Conservation (phyloP, 2,797 vertebrate species). For the Lagorchestes hirsutus region DNA sequence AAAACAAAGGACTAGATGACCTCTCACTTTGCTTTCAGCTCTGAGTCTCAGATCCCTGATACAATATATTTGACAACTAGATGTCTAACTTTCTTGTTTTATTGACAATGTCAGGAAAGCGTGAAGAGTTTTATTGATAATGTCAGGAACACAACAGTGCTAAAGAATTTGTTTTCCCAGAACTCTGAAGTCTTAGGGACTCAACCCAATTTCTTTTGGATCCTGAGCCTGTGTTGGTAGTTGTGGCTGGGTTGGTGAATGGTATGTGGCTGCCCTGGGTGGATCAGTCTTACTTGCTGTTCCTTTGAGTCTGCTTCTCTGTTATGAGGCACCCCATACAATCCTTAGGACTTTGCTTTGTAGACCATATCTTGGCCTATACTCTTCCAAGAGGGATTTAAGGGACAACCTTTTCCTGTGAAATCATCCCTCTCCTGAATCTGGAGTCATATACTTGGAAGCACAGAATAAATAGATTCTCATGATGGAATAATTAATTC, state of each 20-base stretch:
- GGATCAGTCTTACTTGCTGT: not conserved
- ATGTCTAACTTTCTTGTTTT: not conserved
- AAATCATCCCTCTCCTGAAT: constrained; percentile 92
- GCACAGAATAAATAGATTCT: constrained; percentile 96
- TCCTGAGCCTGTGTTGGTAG: not conserved
- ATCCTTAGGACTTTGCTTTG: not conserved
- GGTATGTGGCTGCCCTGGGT: not conserved
- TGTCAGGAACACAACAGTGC: not conserved
- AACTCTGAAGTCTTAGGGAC: not conserved
- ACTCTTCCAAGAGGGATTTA: constrained; percentile 70
- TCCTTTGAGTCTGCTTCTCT: not conserved
- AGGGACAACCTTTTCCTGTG: constrained; percentile 93
- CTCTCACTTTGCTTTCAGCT: not conserved
- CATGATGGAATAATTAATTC: constrained; percentile 91
- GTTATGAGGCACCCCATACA: not conserved
- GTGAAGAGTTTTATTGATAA: not conserved
- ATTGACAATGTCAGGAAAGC: too few relatives aligned
- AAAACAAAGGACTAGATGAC: not conserved
- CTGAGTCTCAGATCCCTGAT: not conserved
- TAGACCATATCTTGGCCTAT: not conserved
- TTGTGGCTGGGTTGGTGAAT: not conserved
- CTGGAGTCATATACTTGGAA: constrained; percentile 91
- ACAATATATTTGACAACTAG: not conserved
- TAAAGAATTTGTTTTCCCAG: not conserved
- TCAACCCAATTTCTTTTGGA: not conserved